A percentile compares a stretch with the other conserved stretches of the same genome.
These are phyloP conservation scores for Chelidonichthys spinosus DNA, from an alignment of 2,797 vertebrate genomes.

Conservation along the genomic window DNA sequence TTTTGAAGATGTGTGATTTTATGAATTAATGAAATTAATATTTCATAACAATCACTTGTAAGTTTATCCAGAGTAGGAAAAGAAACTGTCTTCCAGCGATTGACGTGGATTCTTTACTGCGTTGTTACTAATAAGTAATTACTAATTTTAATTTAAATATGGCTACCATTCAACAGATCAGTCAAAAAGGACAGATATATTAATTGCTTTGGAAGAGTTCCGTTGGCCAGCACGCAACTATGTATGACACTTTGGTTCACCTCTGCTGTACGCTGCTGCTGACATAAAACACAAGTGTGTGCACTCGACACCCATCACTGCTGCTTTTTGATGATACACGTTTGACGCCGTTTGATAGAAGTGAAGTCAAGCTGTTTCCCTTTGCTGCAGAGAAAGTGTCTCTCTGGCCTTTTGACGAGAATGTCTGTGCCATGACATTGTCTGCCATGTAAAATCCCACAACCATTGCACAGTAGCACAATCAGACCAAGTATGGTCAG, in stretches of 20 bases:
- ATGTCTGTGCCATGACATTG: neutral
- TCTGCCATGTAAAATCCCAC: neutral
- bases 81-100: neutral
- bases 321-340: neutral
- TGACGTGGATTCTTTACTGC: neutral
- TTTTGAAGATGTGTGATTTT: slow-evolving; percentile 4
- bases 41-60: neutral
- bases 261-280: neutral
- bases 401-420: slow-evolving; percentile 2
- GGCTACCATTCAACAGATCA: neutral
- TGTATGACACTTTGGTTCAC: too few relatives aligned
- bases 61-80: neutral
- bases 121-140: neutral
- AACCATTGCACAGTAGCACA: neutral
- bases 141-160: neutral
- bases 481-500: neutral
- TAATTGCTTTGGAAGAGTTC: neutral
- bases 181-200: neutral
- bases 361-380: slow-evolving; percentile 13
- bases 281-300: neutral
- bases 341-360: slow-evolving; percentile 11
- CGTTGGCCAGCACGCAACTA: neutral
- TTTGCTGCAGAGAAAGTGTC: neutral
- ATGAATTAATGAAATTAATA: neutral
- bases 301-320: neutral